A percentile compares a stretch with the other conserved stretches of the same genome.
Conservation (phyloP, 2,113 vertebrate species). For the Microtus ochrogaster region DNA sequence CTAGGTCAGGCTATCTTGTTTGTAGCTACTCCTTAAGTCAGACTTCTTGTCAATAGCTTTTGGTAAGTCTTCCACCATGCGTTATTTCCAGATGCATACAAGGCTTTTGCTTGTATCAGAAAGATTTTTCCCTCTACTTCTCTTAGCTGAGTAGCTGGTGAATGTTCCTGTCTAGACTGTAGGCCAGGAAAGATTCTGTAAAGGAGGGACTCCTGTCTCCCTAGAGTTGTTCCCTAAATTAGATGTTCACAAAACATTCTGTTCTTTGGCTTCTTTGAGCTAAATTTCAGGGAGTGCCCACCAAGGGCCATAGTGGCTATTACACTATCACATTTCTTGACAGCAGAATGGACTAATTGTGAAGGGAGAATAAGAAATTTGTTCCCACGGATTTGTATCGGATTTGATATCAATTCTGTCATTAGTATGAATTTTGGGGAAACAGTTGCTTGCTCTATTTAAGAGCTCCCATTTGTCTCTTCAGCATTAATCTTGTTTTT, state of each 20-base stretch:
- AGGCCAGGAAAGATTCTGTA: conserved; percentile 11
- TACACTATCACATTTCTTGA: no score
- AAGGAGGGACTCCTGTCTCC: background rate
- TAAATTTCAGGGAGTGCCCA: background rate
- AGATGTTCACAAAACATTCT: background rate
- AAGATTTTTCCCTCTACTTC: background rate
- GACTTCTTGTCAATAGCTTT: no score
- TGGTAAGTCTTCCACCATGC: background rate
- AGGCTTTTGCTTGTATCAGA: background rate
- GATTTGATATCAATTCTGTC: background rate
- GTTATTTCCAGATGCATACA: background rate
- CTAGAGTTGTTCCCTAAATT: background rate
- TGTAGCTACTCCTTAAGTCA: no score
- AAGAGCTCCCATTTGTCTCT: background rate
- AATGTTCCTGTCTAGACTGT: background rate
- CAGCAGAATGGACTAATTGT: background rate
- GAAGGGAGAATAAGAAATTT: conserved; percentile 15
- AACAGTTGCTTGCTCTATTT: conserved; percentile 44
- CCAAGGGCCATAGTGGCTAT: background rate
- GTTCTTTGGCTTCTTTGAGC: background rate
- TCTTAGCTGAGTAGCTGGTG: background rate
- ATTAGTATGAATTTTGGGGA: background rate
- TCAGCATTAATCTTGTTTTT: conserved; percentile 20
- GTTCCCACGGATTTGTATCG: background rate
- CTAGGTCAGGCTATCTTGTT: no score